A percentile compares a stretch with the other conserved stretches of the same genome.
phyloP scores from a whole-genome alignment of 53 echinoderm and acorn worm genomes.

The Arbacia lixula region DNA sequence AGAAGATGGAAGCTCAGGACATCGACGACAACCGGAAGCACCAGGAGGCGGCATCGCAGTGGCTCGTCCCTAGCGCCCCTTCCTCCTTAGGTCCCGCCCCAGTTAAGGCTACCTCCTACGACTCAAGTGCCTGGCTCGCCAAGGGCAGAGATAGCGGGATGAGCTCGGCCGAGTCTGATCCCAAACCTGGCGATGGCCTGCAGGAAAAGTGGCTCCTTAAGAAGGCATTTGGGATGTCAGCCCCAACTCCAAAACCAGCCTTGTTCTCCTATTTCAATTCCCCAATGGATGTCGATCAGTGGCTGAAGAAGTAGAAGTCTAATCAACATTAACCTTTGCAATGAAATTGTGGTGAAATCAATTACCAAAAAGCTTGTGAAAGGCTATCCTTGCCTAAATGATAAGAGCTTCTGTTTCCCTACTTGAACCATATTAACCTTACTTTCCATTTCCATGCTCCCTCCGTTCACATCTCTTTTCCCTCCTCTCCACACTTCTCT shows the following conservation, averaged over 20 bases:
- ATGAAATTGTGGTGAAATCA: no score
- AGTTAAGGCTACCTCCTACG: neutral
- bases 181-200: neutral
- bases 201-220: slow-evolving; percentile 49
- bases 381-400: no score
- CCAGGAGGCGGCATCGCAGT: slow-evolving; percentile 9
- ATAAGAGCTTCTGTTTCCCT: no score
- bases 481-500: no score
- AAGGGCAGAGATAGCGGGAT: slow-evolving; percentile 4
- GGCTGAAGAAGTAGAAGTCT: slow-evolving; percentile 39
- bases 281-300: slow-evolving; percentile 25
- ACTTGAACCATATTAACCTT: no score
- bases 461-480: no score
- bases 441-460: no score
- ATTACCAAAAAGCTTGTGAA: no score
- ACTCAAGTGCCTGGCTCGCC: slow-evolving; percentile 2
- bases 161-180: neutral
- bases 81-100: neutral
- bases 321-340: no score
- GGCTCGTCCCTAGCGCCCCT: slow-evolving; percentile 9
- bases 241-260: neutral
- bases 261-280: neutral
- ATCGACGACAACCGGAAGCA: slow-evolving; percentile 5
- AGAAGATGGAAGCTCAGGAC: neutral
- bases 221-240: neutral